Evolutionary conservation across 2,113 vertebrate genomes (phyloP), one percentile per base, ranked within the genome.

Genomic region (Vimba vimba): DNA sequence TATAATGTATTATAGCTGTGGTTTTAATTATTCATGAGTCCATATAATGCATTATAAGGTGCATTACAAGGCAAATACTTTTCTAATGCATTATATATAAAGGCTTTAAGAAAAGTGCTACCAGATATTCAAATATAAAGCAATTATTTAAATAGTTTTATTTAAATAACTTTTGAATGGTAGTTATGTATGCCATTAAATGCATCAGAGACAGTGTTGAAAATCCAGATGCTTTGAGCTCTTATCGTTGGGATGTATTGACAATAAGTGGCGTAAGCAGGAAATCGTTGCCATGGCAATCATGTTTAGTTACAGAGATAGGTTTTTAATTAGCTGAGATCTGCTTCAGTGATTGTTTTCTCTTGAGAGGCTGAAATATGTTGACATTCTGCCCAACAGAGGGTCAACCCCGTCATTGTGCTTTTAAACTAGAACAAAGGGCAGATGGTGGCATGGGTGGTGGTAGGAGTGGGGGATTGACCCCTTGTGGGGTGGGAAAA

Each of bases 281-380:
- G 86, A 88, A 88, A 91, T 86, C 17, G 82, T 89, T 88, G 86
- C 66, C 86, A 82, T 88, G 60, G 79, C 66, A 76, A 71, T 11
- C 75, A 89, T 91, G 88, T 90, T 90, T 85, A 89, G 74, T 90
- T 90, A 84, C 75, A 80, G 84, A 91, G 85, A 86, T 88, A 88
- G 87, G 78, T 87, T 71, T 89, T 90, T 90, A 89, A 86, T 89
- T 89, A 86, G 89, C 89, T 86, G 64, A 87, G 87, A 89, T 88
- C 79, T 86, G 79, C 82, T 88, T 90, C 39, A 84, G 77, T 60
- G 85, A 86, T 87, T 21, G 33, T 27, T 73, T 89, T 90, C 90
- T 50, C 82, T 52, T 45, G 85, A 87, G 90, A 91, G 88, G 82
- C 82, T 62, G 80, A 89, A 71, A 60, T 88, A 87, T 82, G 88